Evolutionary conservation across 1,140 invertebrate genomes (phyloP).

Genomic region (Pseudomyrmex pallidus): DNA sequence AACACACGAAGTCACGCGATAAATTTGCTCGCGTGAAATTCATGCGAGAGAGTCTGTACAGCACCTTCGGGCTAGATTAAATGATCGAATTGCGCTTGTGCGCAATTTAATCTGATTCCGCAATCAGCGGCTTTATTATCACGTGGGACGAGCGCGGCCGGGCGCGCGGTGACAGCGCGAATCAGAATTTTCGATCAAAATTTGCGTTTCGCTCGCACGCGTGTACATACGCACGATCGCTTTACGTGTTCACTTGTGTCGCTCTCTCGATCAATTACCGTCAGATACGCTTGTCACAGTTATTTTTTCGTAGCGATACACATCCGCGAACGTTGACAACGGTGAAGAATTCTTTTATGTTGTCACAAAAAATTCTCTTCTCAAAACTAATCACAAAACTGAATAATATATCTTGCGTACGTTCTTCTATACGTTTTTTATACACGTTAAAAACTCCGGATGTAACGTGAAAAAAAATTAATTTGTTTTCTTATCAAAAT

Average conservation of each 20-base stretch:
- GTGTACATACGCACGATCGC: background rate
- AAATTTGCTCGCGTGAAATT: conserved; percentile 34
- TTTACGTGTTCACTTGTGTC: background rate
- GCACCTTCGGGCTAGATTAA: conserved; percentile 35
- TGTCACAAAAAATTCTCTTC: background rate
- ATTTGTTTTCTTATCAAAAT: no score
- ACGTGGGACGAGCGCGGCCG: background rate
- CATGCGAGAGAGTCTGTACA: background rate
- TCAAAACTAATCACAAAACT: no score
- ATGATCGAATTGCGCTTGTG: conserved; percentile 27
- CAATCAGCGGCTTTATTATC: conserved; percentile 58
- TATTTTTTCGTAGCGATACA: background rate
- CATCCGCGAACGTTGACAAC: background rate
- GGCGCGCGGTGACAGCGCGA: background rate
- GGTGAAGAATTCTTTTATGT: no score
- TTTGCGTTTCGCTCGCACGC: background rate
- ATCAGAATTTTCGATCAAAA: conserved; percentile 23
- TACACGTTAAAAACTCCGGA: no score
- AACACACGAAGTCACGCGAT: conserved; percentile 26
- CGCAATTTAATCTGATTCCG: conserved; percentile 52
- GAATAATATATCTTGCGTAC: no score
- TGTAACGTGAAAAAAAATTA: no score
- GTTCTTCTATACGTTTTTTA: no score
- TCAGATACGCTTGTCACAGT: background rate
- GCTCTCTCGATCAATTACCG: conserved; percentile 15